Conservation (phyloP, 2,888 invertebrate genomes). For the Ochropleura leucogaster region DNA sequence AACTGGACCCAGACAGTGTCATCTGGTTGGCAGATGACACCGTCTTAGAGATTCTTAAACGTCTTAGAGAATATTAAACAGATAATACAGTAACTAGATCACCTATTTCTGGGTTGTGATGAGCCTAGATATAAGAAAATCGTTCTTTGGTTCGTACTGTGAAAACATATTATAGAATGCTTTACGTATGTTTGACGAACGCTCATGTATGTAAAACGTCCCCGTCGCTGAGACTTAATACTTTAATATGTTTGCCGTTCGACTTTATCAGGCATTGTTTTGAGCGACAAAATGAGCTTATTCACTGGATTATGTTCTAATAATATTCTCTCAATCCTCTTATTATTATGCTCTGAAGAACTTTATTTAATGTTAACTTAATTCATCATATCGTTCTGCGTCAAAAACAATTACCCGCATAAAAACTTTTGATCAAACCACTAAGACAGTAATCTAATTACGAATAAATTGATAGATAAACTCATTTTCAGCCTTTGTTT, state of each 20-base stretch:
- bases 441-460: conserved; percentile 59
- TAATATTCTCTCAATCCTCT: conserved; percentile 22
- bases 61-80: no score
- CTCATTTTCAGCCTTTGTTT: conserved; percentile 49
- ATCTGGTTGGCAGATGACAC: no score
- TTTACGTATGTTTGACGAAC: conserved; percentile 20
- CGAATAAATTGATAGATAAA: conserved; percentile 58
- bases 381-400: conserved; percentile 45
- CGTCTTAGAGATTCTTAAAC: no score
- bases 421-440: conserved; percentile 61
- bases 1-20: neutral
- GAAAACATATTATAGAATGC: neutral
- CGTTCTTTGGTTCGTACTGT: no score
- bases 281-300: conserved; percentile 34
- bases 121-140: neutral
- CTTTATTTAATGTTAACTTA: conserved; percentile 38
- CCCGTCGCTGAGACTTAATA: conserved; percentile 21
- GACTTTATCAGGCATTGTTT: conserved; percentile 40
- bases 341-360: conserved; percentile 4
- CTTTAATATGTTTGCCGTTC: conserved; percentile 47
- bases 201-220: conserved; percentile 24
- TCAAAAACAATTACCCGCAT: conserved; percentile 59
- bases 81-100: neutral
- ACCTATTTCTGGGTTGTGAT: neutral
- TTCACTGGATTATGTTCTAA: conserved; percentile 34